Conservation (phyloP, 2,113 vertebrate genomes). For the Corythoichthys intestinalis region DNA sequence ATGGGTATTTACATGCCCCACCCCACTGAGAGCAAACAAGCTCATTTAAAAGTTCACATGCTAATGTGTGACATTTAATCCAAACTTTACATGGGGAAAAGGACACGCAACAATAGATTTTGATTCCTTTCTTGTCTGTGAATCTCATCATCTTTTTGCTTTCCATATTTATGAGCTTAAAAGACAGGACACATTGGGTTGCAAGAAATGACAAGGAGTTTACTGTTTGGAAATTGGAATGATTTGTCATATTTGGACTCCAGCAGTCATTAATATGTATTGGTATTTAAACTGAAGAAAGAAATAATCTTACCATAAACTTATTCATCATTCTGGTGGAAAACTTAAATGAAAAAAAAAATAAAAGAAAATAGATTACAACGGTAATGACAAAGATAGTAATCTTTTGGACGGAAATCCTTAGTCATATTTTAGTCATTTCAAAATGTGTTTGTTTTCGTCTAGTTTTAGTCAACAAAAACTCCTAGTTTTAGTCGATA, state of each 20-base stretch:
- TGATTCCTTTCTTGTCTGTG: constrained; percentile 75
- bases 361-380: no score
- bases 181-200: constrained; percentile 56
- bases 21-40: constrained; percentile 79
- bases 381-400: no score
- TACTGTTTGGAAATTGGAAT: constrained; percentile 40
- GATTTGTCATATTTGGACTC: constrained; percentile 34
- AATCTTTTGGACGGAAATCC: no score
- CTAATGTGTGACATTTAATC: constrained; percentile 85
- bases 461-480: no score
- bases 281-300: not conserved
- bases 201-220: constrained; percentile 35
- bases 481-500: no score
- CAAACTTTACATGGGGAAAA: constrained; percentile 83
- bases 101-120: constrained; percentile 81
- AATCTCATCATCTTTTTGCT: constrained; percentile 71
- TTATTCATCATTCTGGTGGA: not conserved
- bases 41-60: constrained; percentile 87
- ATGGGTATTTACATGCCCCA: constrained; percentile 78
- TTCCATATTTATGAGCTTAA: constrained; percentile 78
- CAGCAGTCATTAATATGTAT: not conserved
- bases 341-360: not conserved
- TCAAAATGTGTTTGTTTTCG: no score
- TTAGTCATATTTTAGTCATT: no score
- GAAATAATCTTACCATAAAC: not conserved